Evolutionary conservation across 37 sponge, comb jelly and placozoan genomes (phyloP).

Genomic region (Tethya wilhelma): DNA sequence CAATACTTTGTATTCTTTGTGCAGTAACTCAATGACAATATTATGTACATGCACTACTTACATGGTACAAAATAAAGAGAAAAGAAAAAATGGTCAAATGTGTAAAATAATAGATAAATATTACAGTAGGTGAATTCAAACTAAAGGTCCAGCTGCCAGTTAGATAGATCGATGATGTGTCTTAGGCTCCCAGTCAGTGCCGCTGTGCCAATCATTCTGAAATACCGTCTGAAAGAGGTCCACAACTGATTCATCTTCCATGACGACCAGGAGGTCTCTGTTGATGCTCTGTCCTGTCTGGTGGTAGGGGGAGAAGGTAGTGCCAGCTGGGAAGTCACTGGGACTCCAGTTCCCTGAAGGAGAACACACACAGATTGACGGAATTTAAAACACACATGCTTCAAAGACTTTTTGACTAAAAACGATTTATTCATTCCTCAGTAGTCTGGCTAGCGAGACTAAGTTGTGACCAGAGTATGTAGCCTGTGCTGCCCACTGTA

Average conservation of each 20-base stretch:
- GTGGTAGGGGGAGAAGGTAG: constrained; percentile 39
- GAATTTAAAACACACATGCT: neutral
- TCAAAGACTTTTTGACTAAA: neutral
- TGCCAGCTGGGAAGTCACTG: constrained; percentile 73
- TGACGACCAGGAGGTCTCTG: constrained; percentile 71
- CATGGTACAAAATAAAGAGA: too few species aligned
- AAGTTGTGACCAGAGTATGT: too few species aligned
- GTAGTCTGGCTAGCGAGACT: too few species aligned
- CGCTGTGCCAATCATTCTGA: constrained; percentile 62
- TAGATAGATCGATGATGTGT: neutral
- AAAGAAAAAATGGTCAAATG: too few species aligned
- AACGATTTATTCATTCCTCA: too few species aligned
- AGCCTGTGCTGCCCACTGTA: too few species aligned
- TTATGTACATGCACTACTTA: too few species aligned
- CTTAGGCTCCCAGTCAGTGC: constrained; percentile 71
- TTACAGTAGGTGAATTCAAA: too few species aligned
- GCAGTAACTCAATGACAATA: too few species aligned
- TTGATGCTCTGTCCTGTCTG: constrained; percentile 43
- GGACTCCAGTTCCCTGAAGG: constrained; percentile 90
- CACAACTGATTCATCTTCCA: constrained; percentile 45
- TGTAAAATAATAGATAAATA: too few species aligned
- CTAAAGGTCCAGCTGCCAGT: neutral
- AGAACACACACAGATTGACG: neutral
- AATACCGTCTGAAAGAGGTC: constrained; percentile 54
- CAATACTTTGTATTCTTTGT: too few species aligned